phyloP scores from a whole-genome alignment of 2,888 invertebrate species.

The Conops quadrifasciatus region DNA sequence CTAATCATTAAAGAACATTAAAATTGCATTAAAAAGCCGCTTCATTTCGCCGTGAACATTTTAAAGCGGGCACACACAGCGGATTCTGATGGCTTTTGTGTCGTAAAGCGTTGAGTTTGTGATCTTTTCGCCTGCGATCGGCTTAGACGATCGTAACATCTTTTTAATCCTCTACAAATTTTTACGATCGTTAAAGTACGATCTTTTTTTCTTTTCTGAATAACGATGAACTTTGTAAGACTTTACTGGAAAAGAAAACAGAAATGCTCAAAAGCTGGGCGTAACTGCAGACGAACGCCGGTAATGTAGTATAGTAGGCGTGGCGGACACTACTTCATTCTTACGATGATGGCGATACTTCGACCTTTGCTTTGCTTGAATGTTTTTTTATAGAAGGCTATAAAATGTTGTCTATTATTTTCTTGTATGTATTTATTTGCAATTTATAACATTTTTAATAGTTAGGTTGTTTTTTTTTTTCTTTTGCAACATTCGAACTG shows the following conservation, averaged over 20 bases:
- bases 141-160: conserved; percentile 32
- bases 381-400: conserved; percentile 36
- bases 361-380: conserved; percentile 28
- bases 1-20: conserved; percentile 25
- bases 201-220: conserved; percentile 19
- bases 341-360: neutral
- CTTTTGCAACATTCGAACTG: conserved; percentile 40
- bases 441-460: conserved; percentile 31
- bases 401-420: conserved; percentile 27
- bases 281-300: neutral
- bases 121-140: conserved; percentile 22
- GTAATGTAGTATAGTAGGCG: neutral
- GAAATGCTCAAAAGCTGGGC: conserved; percentile 6
- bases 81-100: neutral
- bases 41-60: conserved; percentile 1
- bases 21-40: conserved; percentile 26
- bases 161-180: conserved; percentile 37
- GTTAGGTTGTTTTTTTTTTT: conserved; percentile 39
- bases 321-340: neutral
- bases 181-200: conserved; percentile 23
- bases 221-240: conserved; percentile 23
- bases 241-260: neutral
- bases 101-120: conserved; percentile 10
- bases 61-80: neutral
- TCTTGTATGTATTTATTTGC: conserved; percentile 41